Conservation (phyloP, 2,888 invertebrate genomes). For the Anoplius nigerrimus region DNA sequence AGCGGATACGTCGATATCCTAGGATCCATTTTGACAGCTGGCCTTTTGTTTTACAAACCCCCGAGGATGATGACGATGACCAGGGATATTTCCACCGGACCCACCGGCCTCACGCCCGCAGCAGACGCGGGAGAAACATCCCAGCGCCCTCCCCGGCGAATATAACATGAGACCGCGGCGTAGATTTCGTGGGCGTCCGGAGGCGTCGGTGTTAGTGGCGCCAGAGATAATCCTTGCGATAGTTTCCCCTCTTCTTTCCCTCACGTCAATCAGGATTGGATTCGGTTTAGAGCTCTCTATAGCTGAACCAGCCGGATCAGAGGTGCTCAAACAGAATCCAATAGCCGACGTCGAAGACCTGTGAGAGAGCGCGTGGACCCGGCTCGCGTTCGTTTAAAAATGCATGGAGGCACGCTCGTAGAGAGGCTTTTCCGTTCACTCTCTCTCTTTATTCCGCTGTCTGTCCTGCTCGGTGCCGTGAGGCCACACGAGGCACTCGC, state of each 20-base stretch:
- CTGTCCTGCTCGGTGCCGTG: too few relatives aligned
- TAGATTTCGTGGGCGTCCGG: conserved; percentile 57
- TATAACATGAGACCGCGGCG: conserved; percentile 54
- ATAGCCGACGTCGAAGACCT: conserved; percentile 37
- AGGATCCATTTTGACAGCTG: conserved; percentile 54
- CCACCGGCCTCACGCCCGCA: conserved; percentile 41
- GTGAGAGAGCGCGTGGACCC: conserved; percentile 15
- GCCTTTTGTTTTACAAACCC: conserved; percentile 48
- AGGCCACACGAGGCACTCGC: too few relatives aligned
- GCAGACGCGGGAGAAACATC: background rate
- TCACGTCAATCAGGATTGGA: conserved; percentile 74
- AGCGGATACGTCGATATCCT: conserved; percentile 43
- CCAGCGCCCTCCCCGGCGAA: conserved; percentile 47
- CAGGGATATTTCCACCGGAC: conserved; percentile 41
- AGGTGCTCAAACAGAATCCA: conserved; percentile 65
- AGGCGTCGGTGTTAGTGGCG: conserved; percentile 70
- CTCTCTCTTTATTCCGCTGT: background rate
- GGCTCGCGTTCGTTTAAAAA: conserved; percentile 31
- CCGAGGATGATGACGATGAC: conserved; percentile 56
- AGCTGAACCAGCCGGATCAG: conserved; percentile 61
- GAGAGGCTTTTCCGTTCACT: conserved; percentile 12
- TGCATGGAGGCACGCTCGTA: conserved; percentile 21
- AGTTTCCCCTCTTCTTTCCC: conserved; percentile 68
- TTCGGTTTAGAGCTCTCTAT: conserved; percentile 70
- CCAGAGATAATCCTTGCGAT: conserved; percentile 72